Evolutionary conservation across 2,797 vertebrate genomes (phyloP), one percentile per base, ranked within the genome.

Genomic region (Microcaecilia unicolor): DNA sequence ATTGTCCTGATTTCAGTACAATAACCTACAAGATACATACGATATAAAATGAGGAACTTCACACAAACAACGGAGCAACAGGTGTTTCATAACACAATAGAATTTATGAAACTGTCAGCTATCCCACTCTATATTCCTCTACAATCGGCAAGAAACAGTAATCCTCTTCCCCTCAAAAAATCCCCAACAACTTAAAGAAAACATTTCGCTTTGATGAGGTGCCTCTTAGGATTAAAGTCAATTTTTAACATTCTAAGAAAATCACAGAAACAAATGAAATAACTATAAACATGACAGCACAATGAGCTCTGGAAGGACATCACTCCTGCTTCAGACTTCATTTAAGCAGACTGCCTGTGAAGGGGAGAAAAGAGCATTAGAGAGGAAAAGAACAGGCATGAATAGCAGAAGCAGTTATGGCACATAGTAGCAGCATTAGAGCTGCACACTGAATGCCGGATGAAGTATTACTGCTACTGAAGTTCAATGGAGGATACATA

Each of bases 11-110:
- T 72, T 76, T 41, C 69, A 81, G 54, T 81, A 83, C 76, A 84
- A 60, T 70, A 62, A 76, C 61, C 77, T 83, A 81, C 76, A 69
- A 72, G 70, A 70, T 78, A 81, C 78, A 77, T 78, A 83, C 76
- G 80, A 71, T 83, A 84, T 78, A 84, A 83, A 81, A 81, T 58
- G 58, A 70, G 64, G n/a, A 77, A 70, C 58, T 7, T 66, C 73
- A 83, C 77, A 72, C n/a, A 81, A 83, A 77, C 72, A 73, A 70
- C 64, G 63, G 65, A 62, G 71, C 76, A 61, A 61, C 48, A 64
- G 70, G 76, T 63, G 70, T 70, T 75, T 59, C 69, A 71, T 75
- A 60, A 78, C 47, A 31, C 18, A 31, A 48, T 72, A 72, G 58
- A 77, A 63, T 44, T 62, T 61, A 76, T 60, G 59, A 63, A 61